These are phyloP conservation scores for Philhelius pedissequus DNA, from an alignment of 2,888 invertebrate species.

Conservation along the genomic window DNA sequence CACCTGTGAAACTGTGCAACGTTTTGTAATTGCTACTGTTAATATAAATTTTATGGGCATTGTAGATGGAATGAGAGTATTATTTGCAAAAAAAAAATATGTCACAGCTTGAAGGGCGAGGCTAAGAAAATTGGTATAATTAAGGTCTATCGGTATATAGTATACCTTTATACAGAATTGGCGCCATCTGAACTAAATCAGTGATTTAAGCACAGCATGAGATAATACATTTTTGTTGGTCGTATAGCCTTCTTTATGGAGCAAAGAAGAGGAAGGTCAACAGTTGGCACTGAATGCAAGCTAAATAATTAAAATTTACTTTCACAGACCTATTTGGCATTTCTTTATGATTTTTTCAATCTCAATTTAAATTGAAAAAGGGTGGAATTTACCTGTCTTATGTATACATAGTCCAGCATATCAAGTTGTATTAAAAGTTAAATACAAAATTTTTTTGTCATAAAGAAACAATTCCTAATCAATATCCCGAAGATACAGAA, in stretches of 20 bases:
- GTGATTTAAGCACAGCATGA: conserved; percentile 29
- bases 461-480: too few relatives aligned
- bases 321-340: conserved; percentile 3
- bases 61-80: conserved; percentile 20
- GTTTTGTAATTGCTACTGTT: conserved; percentile 57
- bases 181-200: conserved; percentile 44
- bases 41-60: conserved; percentile 37
- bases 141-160: background rate
- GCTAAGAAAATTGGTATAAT: background rate
- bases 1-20: conserved; percentile 54
- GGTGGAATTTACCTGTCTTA: background rate
- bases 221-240: background rate
- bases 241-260: background rate
- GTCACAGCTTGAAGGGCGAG: conserved; percentile 41
- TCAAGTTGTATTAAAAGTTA: background rate
- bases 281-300: conserved; percentile 49
- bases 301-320: conserved; percentile 55
- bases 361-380: background rate
- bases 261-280: conserved; percentile 24
- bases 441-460: too few relatives aligned
- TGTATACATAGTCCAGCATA: background rate
- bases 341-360: background rate
- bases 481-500: too few relatives aligned
- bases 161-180: background rate
- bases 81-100: conserved; percentile 15